These are phyloP conservation scores for Penaeus chinensis DNA, from an alignment of 1,140 invertebrate species.

Conservation along the genomic window DNA sequence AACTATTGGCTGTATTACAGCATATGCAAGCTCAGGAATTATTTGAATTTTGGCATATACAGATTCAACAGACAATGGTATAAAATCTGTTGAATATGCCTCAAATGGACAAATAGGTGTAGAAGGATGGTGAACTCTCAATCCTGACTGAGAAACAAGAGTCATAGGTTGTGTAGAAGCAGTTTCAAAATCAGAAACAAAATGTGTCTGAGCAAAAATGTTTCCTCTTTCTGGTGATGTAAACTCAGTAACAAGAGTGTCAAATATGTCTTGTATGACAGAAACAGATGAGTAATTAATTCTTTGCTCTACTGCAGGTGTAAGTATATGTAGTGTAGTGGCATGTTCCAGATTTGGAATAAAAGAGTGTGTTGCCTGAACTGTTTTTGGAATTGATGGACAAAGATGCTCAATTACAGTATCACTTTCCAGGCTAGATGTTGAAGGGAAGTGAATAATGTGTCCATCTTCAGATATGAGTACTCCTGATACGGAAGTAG, in stretches of 20 bases:
- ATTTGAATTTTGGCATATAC: background rate
- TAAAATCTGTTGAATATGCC: background rate
- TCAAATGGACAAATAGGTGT: background rate
- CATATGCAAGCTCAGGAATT: conserved; percentile 19
- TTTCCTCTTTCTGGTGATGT: background rate
- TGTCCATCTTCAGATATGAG: conserved; percentile 32
- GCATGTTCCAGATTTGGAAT: conserved; percentile 36
- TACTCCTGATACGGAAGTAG: background rate
- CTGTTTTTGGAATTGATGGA: conserved; percentile 12
- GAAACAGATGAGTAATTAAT: too few species aligned
- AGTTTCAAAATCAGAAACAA: conserved; percentile 27
- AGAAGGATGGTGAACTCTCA: background rate
- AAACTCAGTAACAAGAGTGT: too few species aligned
- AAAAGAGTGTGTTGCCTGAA: background rate
- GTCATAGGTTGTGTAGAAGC: too few species aligned
- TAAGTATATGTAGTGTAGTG: background rate
- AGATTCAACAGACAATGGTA: background rate
- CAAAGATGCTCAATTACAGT: conserved; percentile 9
- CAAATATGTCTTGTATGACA: too few species aligned
- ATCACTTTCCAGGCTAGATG: background rate
- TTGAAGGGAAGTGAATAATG: conserved; percentile 9
- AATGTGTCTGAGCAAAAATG: background rate
- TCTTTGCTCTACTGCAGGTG: too few species aligned
- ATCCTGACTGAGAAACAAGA: conserved; percentile 32
- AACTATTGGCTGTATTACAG: background rate